Base-by-base conservation (phyloP, 92 coral and sea anemone species). In the Siderastrea radians region DNA sequence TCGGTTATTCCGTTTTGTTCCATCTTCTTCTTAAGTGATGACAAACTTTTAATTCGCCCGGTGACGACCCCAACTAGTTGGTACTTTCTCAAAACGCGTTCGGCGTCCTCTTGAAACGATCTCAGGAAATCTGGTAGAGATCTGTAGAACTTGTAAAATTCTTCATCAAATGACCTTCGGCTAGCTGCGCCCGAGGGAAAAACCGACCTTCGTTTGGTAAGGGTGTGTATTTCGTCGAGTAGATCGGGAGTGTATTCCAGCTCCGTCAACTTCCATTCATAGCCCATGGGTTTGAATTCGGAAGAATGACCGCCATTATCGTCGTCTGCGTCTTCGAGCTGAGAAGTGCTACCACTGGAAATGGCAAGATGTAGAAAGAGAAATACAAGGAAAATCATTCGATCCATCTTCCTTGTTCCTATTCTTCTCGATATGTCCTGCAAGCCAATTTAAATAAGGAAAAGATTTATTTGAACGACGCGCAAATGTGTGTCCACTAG, bases 241-340 rank as follows among this genome's bases (percentile, higher is more conserved):
- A 72, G 77, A 12, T 63, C 47, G 1, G 45, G 74, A 3, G 54
- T 48, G 44, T 64, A 62, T 2, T 77, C 55, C 5, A 64, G 19
- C 11, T 59, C 73, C 50, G 38, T 68, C 70, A 64, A 51, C 14
- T 59, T 55, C 90, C 90, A 86, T 45, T 86, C 53, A 78, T 86
- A 51, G 68, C 90, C 90, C 78, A 66, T 67, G n/a, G 85, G 90
- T 77, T 76, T 72, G 68, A 86, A 86, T 57, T 86, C 84, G 45
- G 90, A 77, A 12, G 90, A 86, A 13, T 74, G 77, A 1, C 90
- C 90, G n/a, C 90, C 90, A 48, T 86, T 77, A 67, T 86, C 84
- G 7, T 86, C 90, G 62, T 86, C 84, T 11, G 46, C 67, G 60
- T 86, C 90, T 77, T 77, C 77, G 68, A 68, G 67, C 48, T 48